Base-by-base conservation (phyloP, 2,797 vertebrate species). In the Harpagifer antarcticus region DNA sequence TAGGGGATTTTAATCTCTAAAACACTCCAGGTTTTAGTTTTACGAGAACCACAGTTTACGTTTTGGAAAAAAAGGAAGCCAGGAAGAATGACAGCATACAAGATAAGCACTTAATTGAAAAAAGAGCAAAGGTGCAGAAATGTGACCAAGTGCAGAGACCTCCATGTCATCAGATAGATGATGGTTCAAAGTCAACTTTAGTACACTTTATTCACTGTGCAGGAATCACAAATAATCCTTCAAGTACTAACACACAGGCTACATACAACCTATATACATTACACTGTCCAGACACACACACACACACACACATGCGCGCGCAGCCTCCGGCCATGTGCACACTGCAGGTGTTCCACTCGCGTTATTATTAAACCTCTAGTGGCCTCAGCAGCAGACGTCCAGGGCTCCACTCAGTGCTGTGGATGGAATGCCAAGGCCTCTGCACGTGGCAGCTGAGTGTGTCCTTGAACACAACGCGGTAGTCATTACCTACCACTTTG, bases 331-430 rank as follows among this genome's bases (percentile, higher is more conserved):
- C 86, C 90, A 89, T 89, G 86, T 89, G 90, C 86, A 72, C 83
- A 17, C 88, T 86, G 84, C 92, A 94, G 90, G 90, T 92, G 92
- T 91, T 93, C 89, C 71, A 23, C 77, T 70, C 79, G 60, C 60
- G 3, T 76, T 85, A 76, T 84, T 84, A 84, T 69, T 74, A 89
- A 92, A 88, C 82, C 88, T 84, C 80, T 82, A 70, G 76, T 47
- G 84, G 87, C 78, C 83, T 79, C 75, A 31, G 76, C 76, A 74
- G 78, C 79, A 85, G 81, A 82, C 86, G 57, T 70, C 6, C 16
- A 79, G 73, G 67, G 65, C 72, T 85, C 60, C 76, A 68, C 57
- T 78, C 45, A 43, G 63, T 7, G 53, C 49, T 76, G 70, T 10
- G 74, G 72, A 64, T 71, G 47, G 60, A 82, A 73, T 84, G 67